Evolutionary conservation across 2,888 invertebrate species (phyloP).

Genomic region (Nymphalis urticae): DNA sequence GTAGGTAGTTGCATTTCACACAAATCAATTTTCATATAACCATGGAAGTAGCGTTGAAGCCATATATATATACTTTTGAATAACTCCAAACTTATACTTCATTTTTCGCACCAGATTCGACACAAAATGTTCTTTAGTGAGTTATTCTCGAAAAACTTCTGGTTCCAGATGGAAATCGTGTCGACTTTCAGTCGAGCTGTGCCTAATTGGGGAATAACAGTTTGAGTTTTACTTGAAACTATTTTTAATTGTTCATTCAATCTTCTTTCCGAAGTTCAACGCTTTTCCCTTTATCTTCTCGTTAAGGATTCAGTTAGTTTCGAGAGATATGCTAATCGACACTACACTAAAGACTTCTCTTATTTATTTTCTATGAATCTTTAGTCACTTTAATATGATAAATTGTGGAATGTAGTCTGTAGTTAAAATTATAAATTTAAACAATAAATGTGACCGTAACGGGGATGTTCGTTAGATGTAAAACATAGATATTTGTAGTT

Average conservation of each 20-base stretch:
- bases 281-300: slow-evolving; percentile 34
- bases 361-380: slow-evolving; percentile 1
- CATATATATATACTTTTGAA: neutral
- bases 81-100: slow-evolving; percentile 1
- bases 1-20: too few relatives aligned
- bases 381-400: neutral
- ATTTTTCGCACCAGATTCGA: neutral
- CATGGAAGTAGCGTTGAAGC: too few relatives aligned
- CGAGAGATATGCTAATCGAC: slow-evolving; percentile 17
- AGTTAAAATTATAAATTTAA: too few relatives aligned
- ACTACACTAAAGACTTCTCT: slow-evolving; percentile 1
- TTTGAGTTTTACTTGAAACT: slow-evolving; percentile 39
- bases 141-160: slow-evolving; percentile 18
- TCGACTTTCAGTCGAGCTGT: slow-evolving; percentile 30
- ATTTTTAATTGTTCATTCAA: slow-evolving; percentile 41
- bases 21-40: too few relatives aligned
- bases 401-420: too few relatives aligned
- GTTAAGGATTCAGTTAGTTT: slow-evolving; percentile 24
- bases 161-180: slow-evolving; percentile 27
- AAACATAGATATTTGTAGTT: too few relatives aligned
- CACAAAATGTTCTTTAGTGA: slow-evolving; percentile 2
- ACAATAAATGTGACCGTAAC: too few relatives aligned
- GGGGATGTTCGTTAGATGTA: too few relatives aligned
- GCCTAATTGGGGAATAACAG: slow-evolving; percentile 40
- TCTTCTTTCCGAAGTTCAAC: slow-evolving; percentile 37